Conservation (phyloP, 2,113 vertebrate species). For the Bagarius yarrelli region DNA sequence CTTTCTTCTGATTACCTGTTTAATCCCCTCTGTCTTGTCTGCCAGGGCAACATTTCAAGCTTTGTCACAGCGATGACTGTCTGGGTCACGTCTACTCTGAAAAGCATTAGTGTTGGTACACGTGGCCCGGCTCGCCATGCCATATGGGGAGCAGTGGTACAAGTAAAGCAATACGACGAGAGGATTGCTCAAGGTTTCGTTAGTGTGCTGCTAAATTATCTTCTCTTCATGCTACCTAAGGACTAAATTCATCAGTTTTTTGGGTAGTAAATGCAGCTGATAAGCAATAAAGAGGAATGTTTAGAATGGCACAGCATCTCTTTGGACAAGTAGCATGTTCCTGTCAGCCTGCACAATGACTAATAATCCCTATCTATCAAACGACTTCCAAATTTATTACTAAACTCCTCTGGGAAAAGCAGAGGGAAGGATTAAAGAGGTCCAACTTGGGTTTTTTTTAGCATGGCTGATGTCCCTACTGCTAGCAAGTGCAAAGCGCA, state of each 20-base stretch:
- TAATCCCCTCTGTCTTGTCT: constrained; percentile 13
- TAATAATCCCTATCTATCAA: constrained; percentile 55
- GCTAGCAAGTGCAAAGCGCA: not conserved
- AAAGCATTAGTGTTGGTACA: not conserved
- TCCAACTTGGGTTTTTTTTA: constrained; percentile 13
- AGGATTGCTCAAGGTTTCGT: constrained; percentile 46
- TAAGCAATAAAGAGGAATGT: constrained; percentile 53
- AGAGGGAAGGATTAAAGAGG: not conserved
- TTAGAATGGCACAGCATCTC: constrained; percentile 57
- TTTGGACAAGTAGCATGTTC: constrained; percentile 62
- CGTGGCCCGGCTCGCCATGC: not conserved
- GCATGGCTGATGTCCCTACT: not conserved
- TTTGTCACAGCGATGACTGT: constrained; percentile 23
- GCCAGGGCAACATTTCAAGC: constrained; percentile 12
- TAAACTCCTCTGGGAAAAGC: constrained; percentile 4
- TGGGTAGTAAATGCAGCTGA: constrained; percentile 43
- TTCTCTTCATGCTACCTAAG: constrained; percentile 49
- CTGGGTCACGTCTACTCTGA: not conserved
- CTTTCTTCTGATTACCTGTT: constrained; percentile 22
- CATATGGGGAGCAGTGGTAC: not conserved
- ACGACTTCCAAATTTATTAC: constrained; percentile 26
- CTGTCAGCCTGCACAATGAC: constrained; percentile 59
- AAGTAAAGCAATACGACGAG: constrained; percentile 15
- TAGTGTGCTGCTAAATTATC: constrained; percentile 56
- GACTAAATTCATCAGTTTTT: constrained; percentile 55